phyloP scores from a whole-genome alignment of 2,797 vertebrate genomes.

The Eulemur albifrons region DNA sequence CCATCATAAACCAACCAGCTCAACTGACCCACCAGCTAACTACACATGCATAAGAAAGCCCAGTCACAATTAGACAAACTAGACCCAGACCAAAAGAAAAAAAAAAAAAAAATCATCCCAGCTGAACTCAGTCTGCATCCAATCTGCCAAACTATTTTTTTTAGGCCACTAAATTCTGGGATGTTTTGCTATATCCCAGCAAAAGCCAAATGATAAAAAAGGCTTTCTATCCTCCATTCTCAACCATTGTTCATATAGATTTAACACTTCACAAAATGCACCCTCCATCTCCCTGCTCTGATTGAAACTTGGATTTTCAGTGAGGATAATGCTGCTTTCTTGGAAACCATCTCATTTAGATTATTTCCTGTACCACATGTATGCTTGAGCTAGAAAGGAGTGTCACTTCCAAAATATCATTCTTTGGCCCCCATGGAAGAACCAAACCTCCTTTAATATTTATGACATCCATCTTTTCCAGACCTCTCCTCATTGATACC shows the following conservation, averaged over 20 bases:
- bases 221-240: neutral
- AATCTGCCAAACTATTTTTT: neutral
- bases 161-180: neutral
- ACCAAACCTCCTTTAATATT: neutral
- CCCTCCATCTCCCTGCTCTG: neutral
- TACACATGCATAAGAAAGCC: neutral
- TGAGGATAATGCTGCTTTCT: neutral
- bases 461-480: neutral
- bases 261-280: neutral
- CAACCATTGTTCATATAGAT: neutral
- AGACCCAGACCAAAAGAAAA: neutral
- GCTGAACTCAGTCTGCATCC: neutral
- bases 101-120: neutral
- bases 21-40: neutral
- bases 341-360: neutral
- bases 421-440: neutral
- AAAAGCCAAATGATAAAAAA: neutral
- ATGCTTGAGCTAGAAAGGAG: neutral
- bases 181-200: neutral
- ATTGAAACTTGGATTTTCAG: neutral
- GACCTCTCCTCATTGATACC: neutral
- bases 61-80: neutral
- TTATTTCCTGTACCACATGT: neutral
- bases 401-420: neutral
- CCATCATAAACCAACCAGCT: neutral